Percentiles rank a stretch among this genome's conserved stretches.
Evolutionary conservation across 2,888 invertebrate genomes (phyloP).

Genomic region (Calliopum simillimum): DNA sequence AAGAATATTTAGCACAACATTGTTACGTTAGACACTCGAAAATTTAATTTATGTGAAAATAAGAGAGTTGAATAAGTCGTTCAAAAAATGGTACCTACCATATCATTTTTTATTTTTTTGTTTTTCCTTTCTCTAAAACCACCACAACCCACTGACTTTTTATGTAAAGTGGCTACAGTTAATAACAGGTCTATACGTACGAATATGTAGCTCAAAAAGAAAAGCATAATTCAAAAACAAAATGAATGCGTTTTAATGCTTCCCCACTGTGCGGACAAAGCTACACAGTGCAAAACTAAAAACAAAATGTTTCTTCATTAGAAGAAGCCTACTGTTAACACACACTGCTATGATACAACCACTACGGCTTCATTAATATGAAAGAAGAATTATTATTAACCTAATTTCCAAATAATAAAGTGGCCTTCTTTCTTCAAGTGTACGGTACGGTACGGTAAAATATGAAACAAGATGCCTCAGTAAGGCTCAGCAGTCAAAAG

Average conservation of each 20-base stretch:
- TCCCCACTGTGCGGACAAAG: neutral
- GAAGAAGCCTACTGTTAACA: too few species aligned
- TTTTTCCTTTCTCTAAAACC: conserved; percentile 24
- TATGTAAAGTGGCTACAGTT: conserved; percentile 12
- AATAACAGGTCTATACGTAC: too few species aligned
- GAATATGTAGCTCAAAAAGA: too few species aligned
- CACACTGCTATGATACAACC: too few species aligned
- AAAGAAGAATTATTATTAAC: too few species aligned
- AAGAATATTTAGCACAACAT: neutral
- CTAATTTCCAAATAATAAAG: too few species aligned
- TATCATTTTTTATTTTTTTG: conserved; percentile 26
- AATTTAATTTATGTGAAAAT: conserved; percentile 30
- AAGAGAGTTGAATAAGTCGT: conserved; percentile 22
- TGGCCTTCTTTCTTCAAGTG: too few species aligned
- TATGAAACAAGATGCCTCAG: too few species aligned
- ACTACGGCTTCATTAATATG: too few species aligned
- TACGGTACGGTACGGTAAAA: too few species aligned
- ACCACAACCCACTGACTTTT: conserved; percentile 28
- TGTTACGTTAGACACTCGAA: neutral
- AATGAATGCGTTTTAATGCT: conserved; percentile 16
- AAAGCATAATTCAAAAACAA: conserved; percentile 36
- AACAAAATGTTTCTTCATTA: neutral
- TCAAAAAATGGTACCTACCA: conserved; percentile 26
- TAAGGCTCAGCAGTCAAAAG: too few species aligned
- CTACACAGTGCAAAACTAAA: neutral